These are phyloP conservation scores for Zaprionus bogoriensis DNA, from an alignment of 2,888 invertebrate genomes.

Conservation along the genomic window DNA sequence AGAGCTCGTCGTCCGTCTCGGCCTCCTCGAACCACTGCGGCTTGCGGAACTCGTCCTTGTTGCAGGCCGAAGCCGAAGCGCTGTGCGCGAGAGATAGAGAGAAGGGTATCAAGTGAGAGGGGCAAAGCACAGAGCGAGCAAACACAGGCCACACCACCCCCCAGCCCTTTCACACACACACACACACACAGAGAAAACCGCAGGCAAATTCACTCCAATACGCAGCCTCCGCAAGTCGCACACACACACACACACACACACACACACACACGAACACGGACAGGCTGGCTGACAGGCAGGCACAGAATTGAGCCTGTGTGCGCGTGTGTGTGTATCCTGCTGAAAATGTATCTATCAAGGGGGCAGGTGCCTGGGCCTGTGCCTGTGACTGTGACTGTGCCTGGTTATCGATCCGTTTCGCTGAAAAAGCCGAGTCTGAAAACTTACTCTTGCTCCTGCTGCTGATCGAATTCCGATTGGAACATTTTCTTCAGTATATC, in stretches of 20 bases:
- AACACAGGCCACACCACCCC: no score
- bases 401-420: slow-evolving; percentile 60
- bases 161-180: background rate
- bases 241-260: slow-evolving; percentile 20
- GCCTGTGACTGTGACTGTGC: slow-evolving; percentile 21
- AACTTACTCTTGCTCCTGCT: slow-evolving; percentile 62
- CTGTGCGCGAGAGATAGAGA: no score
- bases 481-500: slow-evolving; percentile 76
- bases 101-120: no score
- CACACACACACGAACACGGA: slow-evolving; percentile 5
- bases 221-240: slow-evolving; percentile 69
- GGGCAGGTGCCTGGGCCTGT: slow-evolving; percentile 59
- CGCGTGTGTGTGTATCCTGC: slow-evolving; percentile 59
- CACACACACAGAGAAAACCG: slow-evolving; percentile 6
- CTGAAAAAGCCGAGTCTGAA: slow-evolving; percentile 34
- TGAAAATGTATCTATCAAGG: slow-evolving; percentile 68
- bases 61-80: slow-evolving; percentile 57
- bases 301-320: slow-evolving; percentile 25
- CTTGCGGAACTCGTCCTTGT: slow-evolving; percentile 82
- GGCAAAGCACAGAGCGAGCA: no score
- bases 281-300: slow-evolving; percentile 2
- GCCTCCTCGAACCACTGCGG: slow-evolving; percentile 83
- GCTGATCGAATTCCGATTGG: slow-evolving; percentile 56
- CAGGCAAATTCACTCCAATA: slow-evolving; percentile 39
- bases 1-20: slow-evolving; percentile 83